phyloP scores from a whole-genome alignment of 64 coral and sea anemone genomes.

The Exaiptasia diaphana region DNA sequence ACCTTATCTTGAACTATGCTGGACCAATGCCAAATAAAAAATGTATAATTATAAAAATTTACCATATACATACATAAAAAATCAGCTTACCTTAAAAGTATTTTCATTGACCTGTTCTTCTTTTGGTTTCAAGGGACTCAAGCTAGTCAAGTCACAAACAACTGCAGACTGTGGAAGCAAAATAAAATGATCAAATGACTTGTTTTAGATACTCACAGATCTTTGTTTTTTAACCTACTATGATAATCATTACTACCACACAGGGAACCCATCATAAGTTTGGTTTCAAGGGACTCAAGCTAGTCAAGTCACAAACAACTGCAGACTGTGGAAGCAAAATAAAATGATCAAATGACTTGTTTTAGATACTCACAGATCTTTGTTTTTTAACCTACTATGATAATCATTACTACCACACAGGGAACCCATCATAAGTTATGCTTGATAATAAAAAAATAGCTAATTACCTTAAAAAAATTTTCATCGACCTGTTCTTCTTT shows the following conservation, averaged over 20 bases:
- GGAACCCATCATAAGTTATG: no score
- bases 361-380: neutral
- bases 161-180: neutral
- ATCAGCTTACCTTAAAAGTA: neutral
- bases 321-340: neutral
- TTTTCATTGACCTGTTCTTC: neutral
- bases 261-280: no score
- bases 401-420: no score
- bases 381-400: no score
- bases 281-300: neutral
- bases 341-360: neutral
- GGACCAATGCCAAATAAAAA: neutral
- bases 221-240: no score
- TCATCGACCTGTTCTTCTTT: neutral
- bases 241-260: no score
- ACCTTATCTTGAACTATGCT: neutral
- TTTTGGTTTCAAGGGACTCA: neutral
- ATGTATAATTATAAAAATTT: neutral
- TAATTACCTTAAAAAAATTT: neutral
- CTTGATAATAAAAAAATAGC: no score
- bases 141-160: neutral
- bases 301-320: neutral
- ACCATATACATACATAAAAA: neutral
- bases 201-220: no score
- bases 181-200: neutral